phyloP scores from a whole-genome alignment of 37 sponge, comb jelly and placozoan species.

The Eunapius fragilis region DNA sequence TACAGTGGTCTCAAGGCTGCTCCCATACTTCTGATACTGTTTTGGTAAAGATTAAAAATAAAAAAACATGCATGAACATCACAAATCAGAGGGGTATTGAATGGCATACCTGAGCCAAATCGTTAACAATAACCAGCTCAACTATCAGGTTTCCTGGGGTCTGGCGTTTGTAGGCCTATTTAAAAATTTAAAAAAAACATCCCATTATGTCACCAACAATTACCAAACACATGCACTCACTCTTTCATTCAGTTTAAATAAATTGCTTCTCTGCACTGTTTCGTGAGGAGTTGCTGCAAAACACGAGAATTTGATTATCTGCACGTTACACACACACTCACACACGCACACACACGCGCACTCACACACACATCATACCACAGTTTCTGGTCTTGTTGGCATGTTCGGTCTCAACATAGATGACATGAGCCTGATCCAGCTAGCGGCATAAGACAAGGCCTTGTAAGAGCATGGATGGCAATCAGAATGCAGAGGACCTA shows the following conservation, averaged over 20 bases:
- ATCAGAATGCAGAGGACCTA: neutral
- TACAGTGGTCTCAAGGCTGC: constrained; percentile 29
- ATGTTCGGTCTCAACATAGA: constrained; percentile 42
- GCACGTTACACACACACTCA: neutral
- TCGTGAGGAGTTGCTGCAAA: neutral
- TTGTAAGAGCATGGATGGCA: neutral
- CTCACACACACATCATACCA: constrained; percentile 15
- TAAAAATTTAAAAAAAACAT: neutral
- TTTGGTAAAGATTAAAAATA: neutral
- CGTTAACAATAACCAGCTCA: constrained; percentile 65
- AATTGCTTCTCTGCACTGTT: neutral
- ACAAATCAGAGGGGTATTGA: no score
- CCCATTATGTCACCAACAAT: no score
- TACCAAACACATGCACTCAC: neutral
- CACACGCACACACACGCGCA: neutral
- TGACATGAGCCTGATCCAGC: constrained; percentile 38
- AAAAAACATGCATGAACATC: no score
- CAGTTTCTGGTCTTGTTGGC: constrained; percentile 14
- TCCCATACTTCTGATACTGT: constrained; percentile 19
- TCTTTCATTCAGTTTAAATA: neutral
- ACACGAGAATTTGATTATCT: neutral
- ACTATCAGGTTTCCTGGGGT: constrained; percentile 36
- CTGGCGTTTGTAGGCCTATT: no score
- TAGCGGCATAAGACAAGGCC: neutral
- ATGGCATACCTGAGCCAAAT: constrained; percentile 39